A percentile compares a stretch with the other conserved stretches of the same genome.
phyloP scores from a whole-genome alignment of 2,797 vertebrate genomes.

The Etheostoma nigrum region DNA sequence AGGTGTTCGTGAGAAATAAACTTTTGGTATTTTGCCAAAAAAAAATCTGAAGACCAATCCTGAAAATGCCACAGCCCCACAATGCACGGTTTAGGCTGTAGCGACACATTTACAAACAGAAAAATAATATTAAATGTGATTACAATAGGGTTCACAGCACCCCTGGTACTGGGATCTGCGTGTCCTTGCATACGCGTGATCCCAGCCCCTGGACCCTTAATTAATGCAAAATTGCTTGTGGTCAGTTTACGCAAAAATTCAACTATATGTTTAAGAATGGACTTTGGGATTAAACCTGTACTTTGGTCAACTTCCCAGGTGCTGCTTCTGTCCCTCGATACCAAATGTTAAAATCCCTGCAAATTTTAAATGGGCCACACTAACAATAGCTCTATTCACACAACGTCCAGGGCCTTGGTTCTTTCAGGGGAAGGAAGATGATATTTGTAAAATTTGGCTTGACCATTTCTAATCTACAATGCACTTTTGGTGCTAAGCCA shows the following conservation, averaged over 20 bases:
- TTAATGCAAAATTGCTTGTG: background rate
- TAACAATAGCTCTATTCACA: slow-evolving; percentile 61
- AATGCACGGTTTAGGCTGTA: no score
- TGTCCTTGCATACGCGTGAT: no score
- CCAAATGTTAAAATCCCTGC: slow-evolving; percentile 45
- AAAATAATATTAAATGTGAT: no score
- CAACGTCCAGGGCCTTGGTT: slow-evolving; percentile 31
- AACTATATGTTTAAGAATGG: no score
- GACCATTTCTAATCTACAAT: slow-evolving; percentile 58
- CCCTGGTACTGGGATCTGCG: no score
- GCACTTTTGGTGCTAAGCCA: slow-evolving; percentile 46
- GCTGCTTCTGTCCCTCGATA: background rate
- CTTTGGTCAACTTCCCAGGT: slow-evolving; percentile 6
- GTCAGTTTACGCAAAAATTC: background rate
- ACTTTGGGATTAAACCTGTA: slow-evolving; percentile 26
- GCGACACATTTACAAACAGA: no score
- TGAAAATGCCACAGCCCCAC: no score
- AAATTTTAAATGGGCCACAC: slow-evolving; percentile 39
- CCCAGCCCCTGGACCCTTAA: no score
- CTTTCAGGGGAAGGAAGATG: slow-evolving; percentile 43
- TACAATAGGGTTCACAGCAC: no score
- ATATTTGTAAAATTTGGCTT: slow-evolving; percentile 59
- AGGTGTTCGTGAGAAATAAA: no score
- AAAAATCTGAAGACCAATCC: no score
- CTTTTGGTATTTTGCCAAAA: no score